Conservation (phyloP, 2,113 vertebrate genomes). For the Rhinoderma darwinii region DNA sequence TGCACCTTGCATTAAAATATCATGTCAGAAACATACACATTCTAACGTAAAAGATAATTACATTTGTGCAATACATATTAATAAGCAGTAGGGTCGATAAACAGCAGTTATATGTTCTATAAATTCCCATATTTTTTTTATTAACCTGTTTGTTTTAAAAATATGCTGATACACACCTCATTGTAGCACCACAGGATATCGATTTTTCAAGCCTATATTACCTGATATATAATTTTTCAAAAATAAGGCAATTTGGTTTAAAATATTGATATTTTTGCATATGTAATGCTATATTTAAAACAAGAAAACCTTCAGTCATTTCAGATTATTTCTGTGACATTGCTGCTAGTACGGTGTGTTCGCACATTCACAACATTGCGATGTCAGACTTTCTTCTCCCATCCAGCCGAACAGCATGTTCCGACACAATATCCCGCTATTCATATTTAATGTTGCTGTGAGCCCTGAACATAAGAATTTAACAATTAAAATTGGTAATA, state of each 20-base stretch:
- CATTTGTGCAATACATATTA: conserved; percentile 85
- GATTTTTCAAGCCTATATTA: conserved; percentile 88
- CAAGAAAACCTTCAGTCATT: conserved; percentile 77
- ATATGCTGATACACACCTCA: conserved; percentile 84
- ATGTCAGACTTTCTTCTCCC: conserved; percentile 66
- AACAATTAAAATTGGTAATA: conserved; percentile 2
- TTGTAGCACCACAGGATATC: conserved; percentile 95
- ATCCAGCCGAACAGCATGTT: conserved; percentile 66
- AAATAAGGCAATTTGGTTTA: conserved; percentile 92
- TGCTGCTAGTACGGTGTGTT: conserved; percentile 70
- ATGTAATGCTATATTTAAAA: conserved; percentile 79
- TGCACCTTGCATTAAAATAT: conserved; percentile 65
- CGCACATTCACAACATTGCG: conserved; percentile 67
- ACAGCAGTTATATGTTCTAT: conserved; percentile 83
- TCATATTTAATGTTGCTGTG: conserved; percentile 86
- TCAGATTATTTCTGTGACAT: conserved; percentile 67
- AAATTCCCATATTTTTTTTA: conserved; percentile 79
- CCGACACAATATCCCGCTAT: conserved; percentile 65
- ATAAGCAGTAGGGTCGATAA: conserved; percentile 88
- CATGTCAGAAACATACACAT: conserved; percentile 68
- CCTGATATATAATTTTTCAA: conserved; percentile 91
- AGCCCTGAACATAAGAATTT: conserved; percentile 78
- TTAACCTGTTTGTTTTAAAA: conserved; percentile 67
- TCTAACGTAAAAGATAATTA: conserved; percentile 72
- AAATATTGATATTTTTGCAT: conserved; percentile 84